These are phyloP conservation scores for Ophion ellenae DNA, from an alignment of 2,888 invertebrate species.

Conservation along the genomic window DNA sequence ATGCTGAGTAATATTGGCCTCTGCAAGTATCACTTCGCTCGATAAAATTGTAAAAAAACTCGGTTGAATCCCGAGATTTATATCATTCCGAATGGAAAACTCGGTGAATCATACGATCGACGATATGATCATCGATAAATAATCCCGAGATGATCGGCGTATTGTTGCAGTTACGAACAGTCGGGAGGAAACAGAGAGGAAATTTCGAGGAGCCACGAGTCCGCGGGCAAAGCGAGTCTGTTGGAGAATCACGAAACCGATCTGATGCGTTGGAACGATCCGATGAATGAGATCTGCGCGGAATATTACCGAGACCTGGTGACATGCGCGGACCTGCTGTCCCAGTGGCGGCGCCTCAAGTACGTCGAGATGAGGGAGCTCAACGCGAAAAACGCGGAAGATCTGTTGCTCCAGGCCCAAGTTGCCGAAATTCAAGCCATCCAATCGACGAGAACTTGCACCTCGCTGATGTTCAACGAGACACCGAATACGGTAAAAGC, in stretches of 20 bases:
- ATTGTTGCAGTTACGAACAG: slow-evolving; percentile 74
- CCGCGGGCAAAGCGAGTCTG: slow-evolving; percentile 69
- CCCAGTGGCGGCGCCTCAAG: slow-evolving; percentile 80
- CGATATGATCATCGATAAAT: too few relatives aligned
- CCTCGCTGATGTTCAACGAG: slow-evolving; percentile 83
- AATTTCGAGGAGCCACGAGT: slow-evolving; percentile 72
- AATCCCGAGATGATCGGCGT: not conserved
- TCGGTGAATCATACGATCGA: not conserved
- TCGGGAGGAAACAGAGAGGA: slow-evolving; percentile 75
- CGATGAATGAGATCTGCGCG: slow-evolving; percentile 79
- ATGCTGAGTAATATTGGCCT: not conserved
- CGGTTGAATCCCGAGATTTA: too few relatives aligned
- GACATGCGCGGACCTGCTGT: slow-evolving; percentile 76
- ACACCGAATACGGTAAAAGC: slow-evolving; percentile 82
- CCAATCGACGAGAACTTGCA: slow-evolving; percentile 79
- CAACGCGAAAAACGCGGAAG: slow-evolving; percentile 78
- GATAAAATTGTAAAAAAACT: too few relatives aligned
- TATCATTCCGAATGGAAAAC: not conserved
- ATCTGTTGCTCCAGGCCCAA: slow-evolving; percentile 74
- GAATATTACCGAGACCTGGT: slow-evolving; percentile 79
- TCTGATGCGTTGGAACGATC: slow-evolving; percentile 78
- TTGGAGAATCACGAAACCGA: slow-evolving; percentile 72
- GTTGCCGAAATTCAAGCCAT: slow-evolving; percentile 80
- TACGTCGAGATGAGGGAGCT: slow-evolving; percentile 76
- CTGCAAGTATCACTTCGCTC: not conserved